Evolutionary conservation across 2,797 vertebrate genomes (phyloP), one percentile per base, ranked within the genome.

Genomic region (Gymnoscopelus microlampas): DNA sequence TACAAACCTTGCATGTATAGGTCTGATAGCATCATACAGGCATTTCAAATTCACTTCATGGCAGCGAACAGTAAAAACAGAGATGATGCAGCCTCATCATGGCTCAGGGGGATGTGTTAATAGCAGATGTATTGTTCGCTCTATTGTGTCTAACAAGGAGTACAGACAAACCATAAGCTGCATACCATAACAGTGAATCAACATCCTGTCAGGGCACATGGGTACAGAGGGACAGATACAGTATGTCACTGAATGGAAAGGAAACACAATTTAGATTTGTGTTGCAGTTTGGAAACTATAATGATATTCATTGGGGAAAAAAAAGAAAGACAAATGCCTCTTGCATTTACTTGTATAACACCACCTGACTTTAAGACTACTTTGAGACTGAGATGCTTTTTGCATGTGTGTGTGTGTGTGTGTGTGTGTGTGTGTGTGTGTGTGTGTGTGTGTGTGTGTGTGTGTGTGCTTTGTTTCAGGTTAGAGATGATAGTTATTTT

Each of bases 41-140:
- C 66, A 74, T 69, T 65, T 76, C 70, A 44, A 44, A 44, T 44
- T 44, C 68, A 64, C 53, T 85, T 87, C 80, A 83, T 79, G 68
- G 72, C 65, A n/a, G 8, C 44, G 57, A 54, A 62, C 78, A 60
- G 60, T 79, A 54, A 74, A 74, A 76, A 76, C 70, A 56, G 73
- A 79, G 71, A 80, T 66, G 73, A 50, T 73, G 68, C 23, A 51
- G 66, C 60, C 64, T 50, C 67, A 77, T 81, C 65, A 67, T 32
- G n/a, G 48, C 35, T 24, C 47, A 70, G 47, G 62, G 63, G 53
- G 64, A 75, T 70, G 66, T 74, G 65, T 19, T 74, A 68, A 77
- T 51, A 74, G 53, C 11, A 73, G 60, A 87, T 88, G 84, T 85
- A 83, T 78, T 71, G 71, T 66, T 82, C 86, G 68, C 72, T 57